Conservation (phyloP, 2,797 vertebrate genomes). For the Dicrostonyx torquatus region DNA sequence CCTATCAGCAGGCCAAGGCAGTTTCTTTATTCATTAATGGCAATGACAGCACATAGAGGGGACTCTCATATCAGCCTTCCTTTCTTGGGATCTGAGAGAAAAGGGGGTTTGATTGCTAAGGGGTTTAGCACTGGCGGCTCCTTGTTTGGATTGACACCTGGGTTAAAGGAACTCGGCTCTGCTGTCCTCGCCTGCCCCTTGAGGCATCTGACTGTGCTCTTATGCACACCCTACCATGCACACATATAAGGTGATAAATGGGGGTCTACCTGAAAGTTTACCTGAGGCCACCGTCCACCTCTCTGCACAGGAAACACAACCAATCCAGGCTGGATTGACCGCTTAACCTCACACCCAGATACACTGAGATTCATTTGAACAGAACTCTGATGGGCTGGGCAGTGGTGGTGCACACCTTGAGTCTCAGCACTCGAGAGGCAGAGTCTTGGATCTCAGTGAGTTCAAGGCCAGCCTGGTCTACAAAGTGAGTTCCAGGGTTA, state of each 20-base stretch:
- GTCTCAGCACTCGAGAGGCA: too few species aligned
- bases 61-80: too few species aligned
- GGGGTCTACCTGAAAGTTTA: not conserved
- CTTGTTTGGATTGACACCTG: not conserved
- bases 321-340: not conserved
- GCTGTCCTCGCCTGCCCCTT: not conserved
- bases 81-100: not conserved
- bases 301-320: not conserved
- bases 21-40: too few species aligned
- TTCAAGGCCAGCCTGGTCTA: too few species aligned
- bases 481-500: too few species aligned
- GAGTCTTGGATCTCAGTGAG: too few species aligned
- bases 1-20: too few species aligned
- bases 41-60: too few species aligned
- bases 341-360: not conserved
- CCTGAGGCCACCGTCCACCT: not conserved
- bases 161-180: not conserved
- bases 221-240: not conserved
- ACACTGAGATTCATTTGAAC: not conserved
- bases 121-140: not conserved
- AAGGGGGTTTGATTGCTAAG: not conserved
- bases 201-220: not conserved
- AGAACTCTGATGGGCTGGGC: not conserved
- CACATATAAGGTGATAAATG: not conserved
- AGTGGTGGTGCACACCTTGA: too few species aligned